Conservation (phyloP, 2,113 vertebrate genomes). For the Hippocampus mohnikei region DNA sequence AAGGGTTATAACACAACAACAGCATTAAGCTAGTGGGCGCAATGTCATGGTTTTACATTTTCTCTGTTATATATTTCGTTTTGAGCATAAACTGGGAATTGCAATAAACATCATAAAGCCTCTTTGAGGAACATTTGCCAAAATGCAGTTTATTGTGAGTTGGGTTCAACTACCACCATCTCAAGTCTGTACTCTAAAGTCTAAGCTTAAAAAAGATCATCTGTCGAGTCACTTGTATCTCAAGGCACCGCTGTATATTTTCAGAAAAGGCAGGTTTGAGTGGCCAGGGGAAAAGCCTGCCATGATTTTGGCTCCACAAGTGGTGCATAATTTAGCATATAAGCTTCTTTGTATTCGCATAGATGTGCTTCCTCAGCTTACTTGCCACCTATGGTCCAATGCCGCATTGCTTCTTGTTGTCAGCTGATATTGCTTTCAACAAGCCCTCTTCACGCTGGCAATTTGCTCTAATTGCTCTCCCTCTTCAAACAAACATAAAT, state of each 20-base stretch:
- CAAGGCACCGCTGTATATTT: neutral
- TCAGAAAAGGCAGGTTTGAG: neutral
- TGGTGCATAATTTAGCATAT: neutral
- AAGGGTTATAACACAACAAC: too few relatives aligned
- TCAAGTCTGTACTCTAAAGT: too few relatives aligned
- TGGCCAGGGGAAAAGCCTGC: neutral
- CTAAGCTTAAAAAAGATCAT: too few relatives aligned
- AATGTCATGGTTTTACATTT: too few relatives aligned
- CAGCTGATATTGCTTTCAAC: constrained; percentile 51
- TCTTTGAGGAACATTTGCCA: too few relatives aligned
- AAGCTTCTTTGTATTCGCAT: neutral
- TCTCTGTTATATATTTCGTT: too few relatives aligned
- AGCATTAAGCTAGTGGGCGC: too few relatives aligned
- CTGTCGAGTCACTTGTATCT: too few relatives aligned
- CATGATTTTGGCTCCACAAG: neutral
- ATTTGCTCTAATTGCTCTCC: constrained; percentile 68
- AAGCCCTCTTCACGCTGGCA: constrained; percentile 49
- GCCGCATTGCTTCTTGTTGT: constrained; percentile 34
- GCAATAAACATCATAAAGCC: too few relatives aligned
- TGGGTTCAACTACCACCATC: too few relatives aligned
- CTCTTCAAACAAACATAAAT: constrained; percentile 54
- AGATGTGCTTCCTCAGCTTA: neutral
- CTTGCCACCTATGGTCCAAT: constrained; percentile 6
- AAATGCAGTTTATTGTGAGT: too few relatives aligned
- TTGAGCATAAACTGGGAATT: too few relatives aligned